Percentiles rank a stretch among this genome's conserved stretches.
phyloP scores from a whole-genome alignment of 2,888 invertebrate genomes.

The Xestia ashworthii region DNA sequence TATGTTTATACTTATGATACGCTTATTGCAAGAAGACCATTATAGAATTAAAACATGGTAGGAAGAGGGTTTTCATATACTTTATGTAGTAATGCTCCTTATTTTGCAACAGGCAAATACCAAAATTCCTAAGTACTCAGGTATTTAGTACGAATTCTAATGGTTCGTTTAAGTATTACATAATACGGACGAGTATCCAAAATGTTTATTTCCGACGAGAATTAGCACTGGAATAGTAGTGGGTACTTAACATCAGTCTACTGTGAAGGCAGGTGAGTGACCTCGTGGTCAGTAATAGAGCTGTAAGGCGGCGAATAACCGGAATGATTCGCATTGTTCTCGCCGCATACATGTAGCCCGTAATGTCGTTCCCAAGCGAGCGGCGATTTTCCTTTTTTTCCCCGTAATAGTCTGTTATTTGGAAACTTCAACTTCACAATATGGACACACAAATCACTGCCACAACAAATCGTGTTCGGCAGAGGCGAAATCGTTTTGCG shows the following conservation, averaged over 20 bases:
- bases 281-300: slow-evolving; percentile 50
- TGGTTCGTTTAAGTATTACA: neutral
- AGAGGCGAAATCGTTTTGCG: slow-evolving; percentile 80
- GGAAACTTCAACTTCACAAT: slow-evolving; percentile 77
- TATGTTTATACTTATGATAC: neutral
- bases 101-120: slow-evolving; percentile 6
- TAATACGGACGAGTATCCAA: neutral
- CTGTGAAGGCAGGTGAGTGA: slow-evolving; percentile 42
- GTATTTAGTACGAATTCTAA: neutral
- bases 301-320: slow-evolving; percentile 49
- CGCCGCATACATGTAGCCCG: slow-evolving; percentile 42
- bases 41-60: neutral
- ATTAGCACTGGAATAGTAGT: slow-evolving; percentile 11
- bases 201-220: neutral
- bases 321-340: slow-evolving; percentile 59
- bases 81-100: neutral
- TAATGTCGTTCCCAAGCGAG: slow-evolving; percentile 45
- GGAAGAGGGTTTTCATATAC: neutral
- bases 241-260: slow-evolving; percentile 26
- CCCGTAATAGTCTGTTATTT: slow-evolving; percentile 71
- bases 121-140: neutral
- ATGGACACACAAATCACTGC: slow-evolving; percentile 81
- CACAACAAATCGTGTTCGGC: slow-evolving; percentile 82
- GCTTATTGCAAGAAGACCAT: neutral
- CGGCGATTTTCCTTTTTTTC: slow-evolving; percentile 49